These are phyloP conservation scores for Trogon melanurus DNA, from an alignment of 2,113 vertebrate species.

Conservation along the genomic window DNA sequence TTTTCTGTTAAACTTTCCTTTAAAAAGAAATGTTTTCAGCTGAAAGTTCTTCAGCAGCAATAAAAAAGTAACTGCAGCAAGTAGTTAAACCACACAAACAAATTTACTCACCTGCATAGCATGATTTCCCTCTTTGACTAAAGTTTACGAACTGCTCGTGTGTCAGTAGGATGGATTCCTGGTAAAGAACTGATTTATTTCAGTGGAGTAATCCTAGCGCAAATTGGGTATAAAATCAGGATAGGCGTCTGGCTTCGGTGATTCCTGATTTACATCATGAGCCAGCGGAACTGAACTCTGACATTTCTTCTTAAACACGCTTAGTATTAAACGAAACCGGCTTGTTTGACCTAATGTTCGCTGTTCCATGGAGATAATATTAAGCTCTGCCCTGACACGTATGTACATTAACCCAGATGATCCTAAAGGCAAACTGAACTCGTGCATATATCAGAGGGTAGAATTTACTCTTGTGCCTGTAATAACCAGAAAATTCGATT, in stretches of 20 bases:
- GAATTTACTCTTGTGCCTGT: neutral
- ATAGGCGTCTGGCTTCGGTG: slow-evolving; percentile 4
- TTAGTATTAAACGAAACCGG: neutral
- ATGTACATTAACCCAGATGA: slow-evolving; percentile 16
- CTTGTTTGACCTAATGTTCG: neutral
- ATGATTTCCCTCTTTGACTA: neutral
- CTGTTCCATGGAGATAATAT: neutral
- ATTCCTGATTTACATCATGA: slow-evolving; percentile 28
- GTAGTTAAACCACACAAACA: neutral
- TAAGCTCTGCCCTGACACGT: slow-evolving; percentile 16
- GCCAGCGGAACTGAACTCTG: slow-evolving; percentile 19
- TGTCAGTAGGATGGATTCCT: neutral
- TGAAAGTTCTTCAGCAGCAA: neutral
- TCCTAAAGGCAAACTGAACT: neutral
- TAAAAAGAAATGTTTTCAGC: neutral
- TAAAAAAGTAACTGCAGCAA: neutral
- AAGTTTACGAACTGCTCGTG: slow-evolving; percentile 19
- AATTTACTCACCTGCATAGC: slow-evolving; percentile 39
- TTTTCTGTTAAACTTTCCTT: neutral
- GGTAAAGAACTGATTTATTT: slow-evolving; percentile 43
- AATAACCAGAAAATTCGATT: neutral
- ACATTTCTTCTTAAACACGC: slow-evolving; percentile 29
- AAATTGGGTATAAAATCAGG: neutral
- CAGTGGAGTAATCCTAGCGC: neutral
- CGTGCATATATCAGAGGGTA: neutral